These are phyloP conservation scores for Subanguina moxae DNA, from an alignment of 1,140 invertebrate species.

Conservation along the genomic window DNA sequence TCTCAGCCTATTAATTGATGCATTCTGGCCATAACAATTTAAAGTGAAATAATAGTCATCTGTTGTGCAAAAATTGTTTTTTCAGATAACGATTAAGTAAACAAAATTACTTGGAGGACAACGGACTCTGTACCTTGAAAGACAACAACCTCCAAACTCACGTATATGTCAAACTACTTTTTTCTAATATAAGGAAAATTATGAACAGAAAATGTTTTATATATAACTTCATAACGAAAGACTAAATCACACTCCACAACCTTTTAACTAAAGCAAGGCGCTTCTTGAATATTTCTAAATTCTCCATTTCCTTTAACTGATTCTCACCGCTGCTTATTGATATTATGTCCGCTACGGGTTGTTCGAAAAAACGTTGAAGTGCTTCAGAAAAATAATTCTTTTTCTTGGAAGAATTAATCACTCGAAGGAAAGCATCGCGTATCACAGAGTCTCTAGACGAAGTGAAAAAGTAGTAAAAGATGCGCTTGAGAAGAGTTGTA, in stretches of 20 bases:
- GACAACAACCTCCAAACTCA: too few relatives aligned
- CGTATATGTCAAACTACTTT: too few relatives aligned
- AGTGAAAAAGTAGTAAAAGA: conserved; percentile 23
- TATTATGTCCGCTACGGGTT: neutral
- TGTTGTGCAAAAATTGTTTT: too few relatives aligned
- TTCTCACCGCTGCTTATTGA: conserved; percentile 1
- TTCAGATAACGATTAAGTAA: too few relatives aligned
- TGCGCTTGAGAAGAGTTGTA: conserved; percentile 17
- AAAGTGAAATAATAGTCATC: too few relatives aligned
- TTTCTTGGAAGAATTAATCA: conserved; percentile 12
- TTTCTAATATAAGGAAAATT: too few relatives aligned
- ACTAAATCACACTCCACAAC: conserved; percentile 3
- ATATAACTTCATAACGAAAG: neutral
- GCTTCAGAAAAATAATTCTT: conserved; percentile 29
- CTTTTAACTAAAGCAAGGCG: conserved; percentile 13
- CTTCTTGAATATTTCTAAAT: conserved; percentile 25
- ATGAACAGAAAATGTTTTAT: too few relatives aligned
- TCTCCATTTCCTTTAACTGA: neutral
- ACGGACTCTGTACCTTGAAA: too few relatives aligned
- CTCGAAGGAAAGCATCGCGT: conserved; percentile 25
- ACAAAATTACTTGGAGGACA: too few relatives aligned
- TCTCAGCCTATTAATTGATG: too few relatives aligned
- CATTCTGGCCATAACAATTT: too few relatives aligned
- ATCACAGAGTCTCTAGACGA: conserved; percentile 26
- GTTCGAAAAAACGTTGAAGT: conserved; percentile 57